Conservation (phyloP, 2,888 invertebrate genomes). For the Hipparchia sbordonii region DNA sequence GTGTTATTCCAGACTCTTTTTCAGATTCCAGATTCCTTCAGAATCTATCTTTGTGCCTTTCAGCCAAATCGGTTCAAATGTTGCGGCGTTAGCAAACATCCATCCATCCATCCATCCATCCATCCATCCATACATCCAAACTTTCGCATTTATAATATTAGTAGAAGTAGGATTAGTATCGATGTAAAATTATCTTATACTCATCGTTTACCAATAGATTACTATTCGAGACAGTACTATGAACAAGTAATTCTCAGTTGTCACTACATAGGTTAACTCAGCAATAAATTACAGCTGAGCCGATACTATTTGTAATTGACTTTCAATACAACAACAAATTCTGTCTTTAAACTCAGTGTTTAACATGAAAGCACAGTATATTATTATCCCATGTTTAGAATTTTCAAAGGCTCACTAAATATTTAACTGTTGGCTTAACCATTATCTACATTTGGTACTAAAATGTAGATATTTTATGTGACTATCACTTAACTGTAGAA, state of each 20-base stretch:
- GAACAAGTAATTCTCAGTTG: slow-evolving; percentile 1
- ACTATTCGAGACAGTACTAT: neutral
- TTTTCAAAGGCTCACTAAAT: slow-evolving; percentile 30
- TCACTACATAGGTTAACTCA: neutral
- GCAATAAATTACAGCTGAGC: slow-evolving; percentile 14
- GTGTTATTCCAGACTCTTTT: too few species aligned
- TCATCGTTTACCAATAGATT: neutral
- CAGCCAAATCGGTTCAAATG: too few species aligned
- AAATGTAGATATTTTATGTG: slow-evolving; percentile 29
- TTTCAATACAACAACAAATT: slow-evolving; percentile 20
- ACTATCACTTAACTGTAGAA: slow-evolving; percentile 34
- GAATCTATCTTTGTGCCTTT: too few species aligned
- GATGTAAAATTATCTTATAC: neutral
- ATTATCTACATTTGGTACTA: slow-evolving; percentile 29
- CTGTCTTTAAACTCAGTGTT: slow-evolving; percentile 7
- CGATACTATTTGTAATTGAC: slow-evolving; percentile 13
- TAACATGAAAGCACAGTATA: slow-evolving; percentile 18
- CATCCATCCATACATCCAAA: too few species aligned
- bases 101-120: too few species aligned
- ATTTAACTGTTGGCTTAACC: slow-evolving; percentile 1
- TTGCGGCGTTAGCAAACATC: too few species aligned
- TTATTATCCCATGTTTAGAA: slow-evolving; percentile 32
- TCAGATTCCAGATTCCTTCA: too few species aligned
- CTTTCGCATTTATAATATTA: too few species aligned
- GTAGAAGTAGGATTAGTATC: neutral